Evolutionary conservation across 2,113 vertebrate genomes (phyloP).

Genomic region (Collichthys lucidus): DNA sequence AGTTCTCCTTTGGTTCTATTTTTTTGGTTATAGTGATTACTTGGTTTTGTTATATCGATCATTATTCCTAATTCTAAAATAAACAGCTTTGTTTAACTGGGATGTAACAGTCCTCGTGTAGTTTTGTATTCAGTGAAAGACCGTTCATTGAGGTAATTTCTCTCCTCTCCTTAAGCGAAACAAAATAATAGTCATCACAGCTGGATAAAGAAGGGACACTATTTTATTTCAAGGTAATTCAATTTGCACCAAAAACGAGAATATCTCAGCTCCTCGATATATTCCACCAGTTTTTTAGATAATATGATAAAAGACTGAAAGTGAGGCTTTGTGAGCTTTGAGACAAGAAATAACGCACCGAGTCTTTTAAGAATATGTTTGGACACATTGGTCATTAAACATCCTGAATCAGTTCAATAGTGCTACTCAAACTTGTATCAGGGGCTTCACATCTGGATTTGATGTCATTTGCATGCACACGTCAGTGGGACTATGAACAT

Average conservation of each 20-base stretch:
- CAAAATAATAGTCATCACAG: slow-evolving; percentile 5
- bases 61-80: no score
- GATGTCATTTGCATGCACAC: no score
- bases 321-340: neutral
- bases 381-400: neutral
- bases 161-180: neutral
- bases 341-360: neutral
- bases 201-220: neutral
- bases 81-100: no score
- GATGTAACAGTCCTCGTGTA: neutral
- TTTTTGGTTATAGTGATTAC: no score
- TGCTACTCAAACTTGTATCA: no score
- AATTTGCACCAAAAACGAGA: neutral
- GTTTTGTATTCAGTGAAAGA: slow-evolving; percentile 10
- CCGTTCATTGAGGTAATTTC: slow-evolving; percentile 1
- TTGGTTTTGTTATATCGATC: no score
- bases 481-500: no score
- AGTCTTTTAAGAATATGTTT: neutral
- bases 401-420: neutral
- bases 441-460: no score
- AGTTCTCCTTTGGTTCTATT: no score
- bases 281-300: neutral
- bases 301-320: neutral
- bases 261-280: neutral
- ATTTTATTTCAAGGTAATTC: slow-evolving; percentile 12